Percentiles rank a stretch among this genome's conserved stretches.
phyloP scores from a whole-genome alignment of 2,888 invertebrate species.

The Latrodectus hesperus region DNA sequence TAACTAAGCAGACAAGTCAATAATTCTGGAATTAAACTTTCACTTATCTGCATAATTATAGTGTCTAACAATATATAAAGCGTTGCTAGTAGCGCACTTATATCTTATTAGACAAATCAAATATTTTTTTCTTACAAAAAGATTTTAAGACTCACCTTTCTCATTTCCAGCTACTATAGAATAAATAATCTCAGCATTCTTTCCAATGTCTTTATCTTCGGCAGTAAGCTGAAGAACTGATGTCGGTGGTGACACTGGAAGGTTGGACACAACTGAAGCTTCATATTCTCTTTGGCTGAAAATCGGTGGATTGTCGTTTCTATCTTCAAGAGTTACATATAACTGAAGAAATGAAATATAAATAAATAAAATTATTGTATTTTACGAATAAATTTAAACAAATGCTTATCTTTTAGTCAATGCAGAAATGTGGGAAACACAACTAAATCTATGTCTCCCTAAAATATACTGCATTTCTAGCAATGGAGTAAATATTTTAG shows the following conservation, averaged over 20 bases:
- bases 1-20: too few relatives aligned
- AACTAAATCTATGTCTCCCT: too few relatives aligned
- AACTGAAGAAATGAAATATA: slow-evolving; percentile 42
- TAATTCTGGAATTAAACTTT: not conserved
- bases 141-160: slow-evolving; percentile 75
- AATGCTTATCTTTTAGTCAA: too few relatives aligned
- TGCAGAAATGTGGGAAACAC: too few relatives aligned
- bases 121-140: not conserved
- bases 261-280: slow-evolving; percentile 87
- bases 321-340: slow-evolving; percentile 80
- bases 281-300: slow-evolving; percentile 86
- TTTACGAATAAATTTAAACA: too few relatives aligned
- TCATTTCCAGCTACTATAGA: slow-evolving; percentile 82
- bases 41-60: not conserved
- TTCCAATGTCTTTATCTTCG: slow-evolving; percentile 85
- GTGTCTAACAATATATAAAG: not conserved
- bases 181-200: slow-evolving; percentile 86
- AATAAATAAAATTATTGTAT: too few relatives aligned
- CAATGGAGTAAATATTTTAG: too few relatives aligned
- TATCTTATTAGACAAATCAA: not conserved
- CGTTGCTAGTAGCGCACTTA: not conserved
- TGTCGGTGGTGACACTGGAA: slow-evolving; percentile 82
- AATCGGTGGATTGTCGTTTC: slow-evolving; percentile 91
- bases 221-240: slow-evolving; percentile 86
- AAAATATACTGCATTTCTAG: too few relatives aligned